Conservation (phyloP, 2,797 vertebrate genomes). For the Margarornis squamiger region DNA sequence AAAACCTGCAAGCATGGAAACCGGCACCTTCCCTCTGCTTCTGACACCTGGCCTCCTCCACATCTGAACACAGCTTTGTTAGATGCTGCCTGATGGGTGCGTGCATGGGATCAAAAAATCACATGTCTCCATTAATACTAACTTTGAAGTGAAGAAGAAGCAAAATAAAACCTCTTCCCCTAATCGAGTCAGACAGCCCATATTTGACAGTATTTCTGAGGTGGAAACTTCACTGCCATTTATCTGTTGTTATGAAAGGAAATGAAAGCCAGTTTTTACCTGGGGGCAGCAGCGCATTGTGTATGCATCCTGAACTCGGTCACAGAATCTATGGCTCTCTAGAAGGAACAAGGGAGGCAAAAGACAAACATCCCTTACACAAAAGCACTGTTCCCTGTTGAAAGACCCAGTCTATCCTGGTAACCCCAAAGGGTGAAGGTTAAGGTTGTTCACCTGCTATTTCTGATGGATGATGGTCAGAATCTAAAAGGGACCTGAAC, state of each 20-base stretch:
- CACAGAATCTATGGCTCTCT: constrained; percentile 98
- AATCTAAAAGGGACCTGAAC: constrained; percentile 94
- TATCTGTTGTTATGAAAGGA: background rate
- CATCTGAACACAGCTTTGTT: background rate
- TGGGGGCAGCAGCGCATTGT: constrained; percentile 98
- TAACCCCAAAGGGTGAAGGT: background rate
- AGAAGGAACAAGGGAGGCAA: constrained; percentile 42
- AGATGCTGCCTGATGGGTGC: rapidly evolving
- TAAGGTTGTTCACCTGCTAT: constrained; percentile 87
- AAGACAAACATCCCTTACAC: background rate
- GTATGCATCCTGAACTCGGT: constrained; percentile 95
- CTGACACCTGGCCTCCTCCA: background rate
- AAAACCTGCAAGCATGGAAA: background rate
- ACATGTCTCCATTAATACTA: background rate
- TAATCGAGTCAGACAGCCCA: background rate
- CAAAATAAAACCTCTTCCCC: background rate
- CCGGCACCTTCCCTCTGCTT: background rate
- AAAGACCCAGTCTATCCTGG: background rate
- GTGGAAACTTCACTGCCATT: background rate
- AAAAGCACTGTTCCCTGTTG: background rate
- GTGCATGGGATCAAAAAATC: rapidly evolving
- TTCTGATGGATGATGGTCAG: constrained; percentile 95
- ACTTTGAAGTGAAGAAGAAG: background rate
- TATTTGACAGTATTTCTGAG: background rate
- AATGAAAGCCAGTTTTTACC: constrained; percentile 75